Evolutionary conservation across 2,113 vertebrate genomes (phyloP).

Genomic region (Lanius ludovicianus): DNA sequence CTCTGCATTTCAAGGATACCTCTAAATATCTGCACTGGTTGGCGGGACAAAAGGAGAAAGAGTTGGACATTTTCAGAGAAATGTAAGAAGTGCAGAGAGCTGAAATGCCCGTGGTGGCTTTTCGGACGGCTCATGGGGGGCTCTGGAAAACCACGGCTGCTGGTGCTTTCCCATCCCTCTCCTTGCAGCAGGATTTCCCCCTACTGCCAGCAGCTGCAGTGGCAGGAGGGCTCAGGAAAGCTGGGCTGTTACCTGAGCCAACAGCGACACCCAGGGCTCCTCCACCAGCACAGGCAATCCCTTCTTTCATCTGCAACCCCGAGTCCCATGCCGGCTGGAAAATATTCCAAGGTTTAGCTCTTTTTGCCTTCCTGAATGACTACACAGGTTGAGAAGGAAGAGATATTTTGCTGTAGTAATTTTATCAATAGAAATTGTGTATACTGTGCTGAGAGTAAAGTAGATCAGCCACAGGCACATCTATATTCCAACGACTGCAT

Average conservation of each 20-base stretch:
- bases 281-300: not conserved
- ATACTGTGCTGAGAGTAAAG: not conserved
- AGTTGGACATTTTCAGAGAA: not conserved
- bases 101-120: not conserved
- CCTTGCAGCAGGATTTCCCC: not conserved
- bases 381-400: not conserved
- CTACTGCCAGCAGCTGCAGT: not conserved
- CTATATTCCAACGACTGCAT: not conserved
- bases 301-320: not conserved
- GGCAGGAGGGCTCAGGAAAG: not conserved
- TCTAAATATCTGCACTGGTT: not conserved
- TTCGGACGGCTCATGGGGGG: not conserved
- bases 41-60: no score
- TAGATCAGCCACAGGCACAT: not conserved
- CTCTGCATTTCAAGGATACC: not conserved
- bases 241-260: not conserved
- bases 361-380: not conserved
- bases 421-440: not conserved
- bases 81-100: not conserved
- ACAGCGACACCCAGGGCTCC: slow-evolving; percentile 68
- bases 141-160: not conserved
- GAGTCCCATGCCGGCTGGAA: rapidly evolving
- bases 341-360: not conserved
- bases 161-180: not conserved
- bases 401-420: not conserved